phyloP scores from a whole-genome alignment of 1,140 invertebrate species.

The Drosophila rufa region DNA sequence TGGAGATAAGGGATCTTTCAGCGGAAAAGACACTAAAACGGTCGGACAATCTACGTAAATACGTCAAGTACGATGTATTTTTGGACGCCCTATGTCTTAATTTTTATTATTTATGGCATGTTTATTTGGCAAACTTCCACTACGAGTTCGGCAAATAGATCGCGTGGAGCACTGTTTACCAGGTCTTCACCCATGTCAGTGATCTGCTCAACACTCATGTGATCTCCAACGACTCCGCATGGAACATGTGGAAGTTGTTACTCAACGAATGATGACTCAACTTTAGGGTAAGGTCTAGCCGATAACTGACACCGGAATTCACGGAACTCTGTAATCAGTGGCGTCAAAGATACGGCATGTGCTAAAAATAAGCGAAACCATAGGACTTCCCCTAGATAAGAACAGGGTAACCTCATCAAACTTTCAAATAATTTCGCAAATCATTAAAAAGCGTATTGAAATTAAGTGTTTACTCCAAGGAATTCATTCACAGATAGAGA shows the following conservation, averaged over 20 bases:
- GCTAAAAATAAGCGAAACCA: conserved; percentile 22
- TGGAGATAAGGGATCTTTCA: conserved; percentile 39
- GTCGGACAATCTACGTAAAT: conserved; percentile 51
- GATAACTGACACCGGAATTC: conserved; percentile 13
- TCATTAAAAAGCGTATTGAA: not conserved
- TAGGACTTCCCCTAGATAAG: conserved; percentile 36
- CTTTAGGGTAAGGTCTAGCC: conserved; percentile 12
- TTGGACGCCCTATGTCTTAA: conserved; percentile 44
- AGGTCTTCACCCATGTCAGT: conserved; percentile 42
- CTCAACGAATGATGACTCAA: conserved; percentile 32
- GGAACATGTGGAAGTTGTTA: conserved; percentile 25
- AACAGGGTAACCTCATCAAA: not conserved
- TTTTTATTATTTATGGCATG: conserved; percentile 26
- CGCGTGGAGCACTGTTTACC: conserved; percentile 23
- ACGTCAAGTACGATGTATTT: conserved; percentile 43
- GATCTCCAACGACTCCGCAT: conserved; percentile 25
- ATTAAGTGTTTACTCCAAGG: not conserved
- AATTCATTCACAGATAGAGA: not conserved
- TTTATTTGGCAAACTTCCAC: conserved; percentile 55
- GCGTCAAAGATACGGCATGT: conserved; percentile 1
- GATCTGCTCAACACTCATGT: conserved; percentile 40
- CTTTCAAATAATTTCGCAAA: not conserved
- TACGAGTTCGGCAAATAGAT: conserved; percentile 12
- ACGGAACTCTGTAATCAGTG: conserved; percentile 26
- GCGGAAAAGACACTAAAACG: conserved; percentile 49